Conservation (phyloP, 2,797 vertebrate genomes). For the Phoeniculus purpureus region DNA sequence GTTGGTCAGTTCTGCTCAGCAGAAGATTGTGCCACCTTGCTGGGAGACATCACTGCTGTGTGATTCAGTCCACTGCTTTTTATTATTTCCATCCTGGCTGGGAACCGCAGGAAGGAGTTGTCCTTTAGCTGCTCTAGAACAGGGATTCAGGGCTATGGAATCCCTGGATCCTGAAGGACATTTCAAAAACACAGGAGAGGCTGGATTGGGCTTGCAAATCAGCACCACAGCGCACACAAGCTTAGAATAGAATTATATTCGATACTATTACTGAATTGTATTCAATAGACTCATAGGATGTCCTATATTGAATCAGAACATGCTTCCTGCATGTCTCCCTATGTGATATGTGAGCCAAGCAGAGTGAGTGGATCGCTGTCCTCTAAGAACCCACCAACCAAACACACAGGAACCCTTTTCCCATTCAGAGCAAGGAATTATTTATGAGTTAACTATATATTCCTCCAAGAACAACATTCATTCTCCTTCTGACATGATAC, state of each 20-base stretch:
- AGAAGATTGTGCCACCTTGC: rapidly evolving
- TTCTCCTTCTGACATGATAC: not conserved
- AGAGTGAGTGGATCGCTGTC: not conserved
- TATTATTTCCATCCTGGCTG: not conserved
- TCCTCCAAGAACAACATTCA: not conserved
- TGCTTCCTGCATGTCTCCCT: not conserved
- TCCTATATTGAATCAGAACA: not conserved
- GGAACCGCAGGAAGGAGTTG: not conserved
- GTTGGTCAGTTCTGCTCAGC: not conserved
- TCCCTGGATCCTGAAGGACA: not conserved
- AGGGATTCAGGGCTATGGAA: not conserved
- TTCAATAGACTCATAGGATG: not conserved
- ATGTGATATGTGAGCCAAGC: not conserved
- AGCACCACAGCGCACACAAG: not conserved
- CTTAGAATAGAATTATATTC: too few species aligned
- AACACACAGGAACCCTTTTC: not conserved
- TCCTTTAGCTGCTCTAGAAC: not conserved
- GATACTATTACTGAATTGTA: too few species aligned
- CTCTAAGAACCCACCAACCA: not conserved
- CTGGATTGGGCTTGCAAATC: not conserved
- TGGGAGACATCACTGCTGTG: not conserved
- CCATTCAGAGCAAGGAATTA: not conserved
- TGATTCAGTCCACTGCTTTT: not conserved
- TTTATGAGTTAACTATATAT: not conserved
- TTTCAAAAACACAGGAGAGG: not conserved